Evolutionary conservation across 2,888 invertebrate genomes (phyloP), one percentile per base, ranked within the genome.

Genomic region (Drosophila subquinaria): DNA sequence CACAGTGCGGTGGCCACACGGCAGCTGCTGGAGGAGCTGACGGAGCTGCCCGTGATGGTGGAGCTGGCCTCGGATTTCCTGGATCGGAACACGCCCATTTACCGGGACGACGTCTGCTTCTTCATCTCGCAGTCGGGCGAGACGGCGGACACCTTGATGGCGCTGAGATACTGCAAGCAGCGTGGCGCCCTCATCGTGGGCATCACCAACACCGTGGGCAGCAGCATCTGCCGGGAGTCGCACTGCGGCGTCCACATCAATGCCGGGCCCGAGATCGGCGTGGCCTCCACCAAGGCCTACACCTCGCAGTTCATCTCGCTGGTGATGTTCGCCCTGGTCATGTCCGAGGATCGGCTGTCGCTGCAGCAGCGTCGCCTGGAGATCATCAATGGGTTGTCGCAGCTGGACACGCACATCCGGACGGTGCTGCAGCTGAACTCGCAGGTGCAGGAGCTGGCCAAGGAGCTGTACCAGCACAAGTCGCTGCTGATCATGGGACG

Each of bases 211-310:
- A 99, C 99, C 0, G 99, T 99, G 0, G 99, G 99, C 48, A 98
- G 98, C 91, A 98, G 98, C 70, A 99, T 99, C 88, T 98, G 98
- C 92, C 96, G 99, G 27, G 99, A 99, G 93, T 98, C 98, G 5
- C 98, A 99, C 91, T 99, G 99, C 91, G 99, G 99, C 79, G 97
- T 99, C 23, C 99, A 99, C 93, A 98, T 99, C 83, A 99, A 99
- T 92, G 99, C 99, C 33, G 99, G 99, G 0, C 99, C 99, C 4
- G 99, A 99, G 94, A 99, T 99, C 82, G 99, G 99, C 92, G 99
- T 99, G 2, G 99, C 99, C 38, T 98, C 98, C 61, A 99, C 99
- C 9, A 99, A 99, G 94, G 99, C 99, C 0, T 99, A 99, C 93
- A 99, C 99, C 1, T 99, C 99, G 72, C 99, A 99, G 93, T 99